A percentile compares a stretch with the other conserved stretches of the same genome.
These are phyloP conservation scores for Leucania comma DNA, from an alignment of 2,888 invertebrate genomes.

Conservation along the genomic window DNA sequence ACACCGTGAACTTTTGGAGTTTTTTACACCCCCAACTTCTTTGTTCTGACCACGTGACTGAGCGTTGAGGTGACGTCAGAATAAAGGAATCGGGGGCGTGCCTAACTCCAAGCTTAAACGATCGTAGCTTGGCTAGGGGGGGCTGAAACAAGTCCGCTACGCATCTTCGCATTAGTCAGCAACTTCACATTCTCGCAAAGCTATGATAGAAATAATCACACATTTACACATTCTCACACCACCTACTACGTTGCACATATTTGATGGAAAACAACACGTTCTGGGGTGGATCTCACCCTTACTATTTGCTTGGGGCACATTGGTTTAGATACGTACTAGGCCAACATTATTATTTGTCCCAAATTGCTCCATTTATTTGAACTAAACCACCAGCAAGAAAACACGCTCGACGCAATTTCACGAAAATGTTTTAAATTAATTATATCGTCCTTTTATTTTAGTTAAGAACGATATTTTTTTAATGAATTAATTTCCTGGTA, in stretches of 20 bases:
- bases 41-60: no score
- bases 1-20: no score
- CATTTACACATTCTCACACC: background rate
- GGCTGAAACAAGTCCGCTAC: no score
- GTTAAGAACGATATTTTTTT: background rate
- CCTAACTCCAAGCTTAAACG: no score
- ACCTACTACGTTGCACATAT: background rate
- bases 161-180: no score
- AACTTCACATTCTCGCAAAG: no score
- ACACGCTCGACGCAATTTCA: background rate
- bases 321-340: constrained; percentile 30
- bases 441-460: background rate
- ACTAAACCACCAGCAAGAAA: background rate
- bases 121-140: no score
- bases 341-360: constrained; percentile 9
- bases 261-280: background rate
- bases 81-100: no score
- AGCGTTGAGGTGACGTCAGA: no score
- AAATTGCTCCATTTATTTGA: constrained; percentile 9
- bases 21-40: no score
- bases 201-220: no score
- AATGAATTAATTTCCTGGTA: background rate
- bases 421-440: background rate
- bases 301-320: constrained; percentile 41
- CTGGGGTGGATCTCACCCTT: constrained; percentile 4